phyloP scores from a whole-genome alignment of 2,797 vertebrate genomes.

The Scolopax rusticola region DNA sequence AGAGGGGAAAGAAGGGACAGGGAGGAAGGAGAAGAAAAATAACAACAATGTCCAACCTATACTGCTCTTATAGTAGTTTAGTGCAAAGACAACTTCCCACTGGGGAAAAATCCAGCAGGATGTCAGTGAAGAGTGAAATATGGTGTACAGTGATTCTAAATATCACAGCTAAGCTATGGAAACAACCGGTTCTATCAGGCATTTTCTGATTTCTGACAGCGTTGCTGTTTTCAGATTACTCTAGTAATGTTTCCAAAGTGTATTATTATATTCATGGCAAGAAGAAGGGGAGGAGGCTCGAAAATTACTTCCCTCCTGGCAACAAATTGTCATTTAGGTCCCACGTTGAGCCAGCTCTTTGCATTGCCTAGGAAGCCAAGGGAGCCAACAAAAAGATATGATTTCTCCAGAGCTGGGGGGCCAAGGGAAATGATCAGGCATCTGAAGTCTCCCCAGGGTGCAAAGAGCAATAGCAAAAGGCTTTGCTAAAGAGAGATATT shows the following conservation, averaged over 20 bases:
- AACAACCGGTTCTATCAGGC: constrained; percentile 14
- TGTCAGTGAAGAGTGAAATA: constrained; percentile 45
- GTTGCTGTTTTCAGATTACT: constrained; percentile 53
- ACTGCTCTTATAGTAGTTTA: not conserved
- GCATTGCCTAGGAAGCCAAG: constrained; percentile 47
- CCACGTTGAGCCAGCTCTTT: constrained; percentile 31
- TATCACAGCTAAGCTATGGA: constrained; percentile 10
- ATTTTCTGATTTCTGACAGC: constrained; percentile 53
- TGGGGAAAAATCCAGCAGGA: constrained; percentile 12
- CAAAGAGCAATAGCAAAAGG: constrained; percentile 53
- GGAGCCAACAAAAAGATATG: constrained; percentile 47
- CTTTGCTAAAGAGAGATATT: constrained; percentile 25
- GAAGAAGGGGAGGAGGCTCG: constrained; percentile 38
- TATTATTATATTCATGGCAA: constrained; percentile 49
- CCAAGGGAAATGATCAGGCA: constrained; percentile 56
- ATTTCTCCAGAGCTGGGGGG: constrained; percentile 38
- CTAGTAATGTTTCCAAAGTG: constrained; percentile 47
- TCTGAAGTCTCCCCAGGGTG: constrained; percentile 32
- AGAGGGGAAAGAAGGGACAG: no score
- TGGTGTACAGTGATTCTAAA: constrained; percentile 12
- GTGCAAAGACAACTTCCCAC: not conserved
- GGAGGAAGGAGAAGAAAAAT: not conserved
- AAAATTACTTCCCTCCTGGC: constrained; percentile 64
- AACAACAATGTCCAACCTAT: not conserved
- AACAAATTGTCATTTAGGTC: constrained; percentile 54